Base-by-base conservation (phyloP, 2,888 invertebrate genomes). In the Parasteatoda lunata region DNA sequence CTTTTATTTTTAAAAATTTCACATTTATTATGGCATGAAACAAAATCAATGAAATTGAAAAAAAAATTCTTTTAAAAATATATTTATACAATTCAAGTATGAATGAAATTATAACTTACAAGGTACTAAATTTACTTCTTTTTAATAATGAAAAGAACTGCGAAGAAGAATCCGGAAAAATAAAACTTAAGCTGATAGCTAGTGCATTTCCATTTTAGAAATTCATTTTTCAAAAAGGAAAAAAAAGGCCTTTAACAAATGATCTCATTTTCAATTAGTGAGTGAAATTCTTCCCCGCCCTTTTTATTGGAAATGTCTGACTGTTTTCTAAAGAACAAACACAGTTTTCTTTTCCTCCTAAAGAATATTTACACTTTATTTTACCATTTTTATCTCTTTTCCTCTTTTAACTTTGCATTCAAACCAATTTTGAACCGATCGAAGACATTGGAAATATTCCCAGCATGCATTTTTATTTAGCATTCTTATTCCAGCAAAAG, bases 211-310 rank as follows among this genome's bases (percentile, higher is more conserved):
- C 47, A 48, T 59, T 54, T 54, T 70, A 64, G 66, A 72, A 73
- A 73, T 66, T 65, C 72, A 52, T 73, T 72, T 30, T 66, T 66
- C 49, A 65, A 52, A 72, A 66, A 11, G n/a, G 2, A 30, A 30
- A 30, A 30, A 30, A 30, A 30, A 30, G 30, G 2, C 30, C 30
- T n/a, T 80, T 86, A 77, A 86, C 76, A 86, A 86, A 86, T 86
- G 85, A 86, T 72, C 66, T 59, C 49, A 7, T 47, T 77, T 80
- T 79, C 85, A 80, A 86, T 80, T 80, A 86, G 77, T 64, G 49
- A 71, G 59, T 30, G 48, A 81, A 30, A 30, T 30, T 80, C 73
- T 52, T 45, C 48, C 30, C 49, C 65, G 13, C 47, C 52, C 15
- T 68, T 80, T 80, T 72, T 80, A 66, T 73, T n/a, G 9, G 59